phyloP scores from a whole-genome alignment of 1,140 invertebrate species.

The Ips typographus region DNA sequence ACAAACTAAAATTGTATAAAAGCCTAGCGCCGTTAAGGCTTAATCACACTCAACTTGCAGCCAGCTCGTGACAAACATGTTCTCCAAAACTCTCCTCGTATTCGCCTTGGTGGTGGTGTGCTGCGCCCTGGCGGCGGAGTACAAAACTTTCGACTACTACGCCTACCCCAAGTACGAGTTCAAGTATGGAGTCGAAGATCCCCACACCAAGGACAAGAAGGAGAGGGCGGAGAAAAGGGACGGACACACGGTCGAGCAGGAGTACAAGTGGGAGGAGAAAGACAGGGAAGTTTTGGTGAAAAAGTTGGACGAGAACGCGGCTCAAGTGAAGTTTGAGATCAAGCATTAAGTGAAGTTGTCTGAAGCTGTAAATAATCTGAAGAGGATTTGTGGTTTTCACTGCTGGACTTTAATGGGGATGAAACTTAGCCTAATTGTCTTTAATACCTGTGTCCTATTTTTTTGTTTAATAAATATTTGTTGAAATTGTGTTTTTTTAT shows the following conservation, averaged over 20 bases:
- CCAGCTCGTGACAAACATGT: conserved; percentile 8
- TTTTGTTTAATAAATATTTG: no score
- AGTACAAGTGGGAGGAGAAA: conserved; percentile 43
- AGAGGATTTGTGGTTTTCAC: background rate
- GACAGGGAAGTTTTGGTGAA: conserved; percentile 24
- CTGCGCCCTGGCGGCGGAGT: conserved; percentile 11
- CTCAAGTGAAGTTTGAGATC: conserved; percentile 15
- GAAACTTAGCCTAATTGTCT: background rate
- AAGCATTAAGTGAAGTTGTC: conserved; percentile 5
- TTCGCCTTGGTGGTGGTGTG: conserved; percentile 16
- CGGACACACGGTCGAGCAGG: conserved; percentile 48
- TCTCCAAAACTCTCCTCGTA: conserved; percentile 14
- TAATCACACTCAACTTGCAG: conserved; percentile 6
- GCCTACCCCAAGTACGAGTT: conserved; percentile 57
- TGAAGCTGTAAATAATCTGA: conserved; percentile 5
- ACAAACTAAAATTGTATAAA: conserved; percentile 8
- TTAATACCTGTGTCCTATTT: no score
- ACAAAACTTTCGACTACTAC: conserved; percentile 45
- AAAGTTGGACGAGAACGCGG: conserved; percentile 20
- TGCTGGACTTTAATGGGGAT: background rate
- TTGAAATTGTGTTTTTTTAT: no score
- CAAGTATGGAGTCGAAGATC: conserved; percentile 58
- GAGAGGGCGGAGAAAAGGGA: conserved; percentile 53
- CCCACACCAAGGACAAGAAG: conserved; percentile 53
- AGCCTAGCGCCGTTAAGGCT: background rate